These are phyloP conservation scores for Onychostoma macrolepis DNA, from an alignment of 2,113 vertebrate genomes.

Conservation along the genomic window DNA sequence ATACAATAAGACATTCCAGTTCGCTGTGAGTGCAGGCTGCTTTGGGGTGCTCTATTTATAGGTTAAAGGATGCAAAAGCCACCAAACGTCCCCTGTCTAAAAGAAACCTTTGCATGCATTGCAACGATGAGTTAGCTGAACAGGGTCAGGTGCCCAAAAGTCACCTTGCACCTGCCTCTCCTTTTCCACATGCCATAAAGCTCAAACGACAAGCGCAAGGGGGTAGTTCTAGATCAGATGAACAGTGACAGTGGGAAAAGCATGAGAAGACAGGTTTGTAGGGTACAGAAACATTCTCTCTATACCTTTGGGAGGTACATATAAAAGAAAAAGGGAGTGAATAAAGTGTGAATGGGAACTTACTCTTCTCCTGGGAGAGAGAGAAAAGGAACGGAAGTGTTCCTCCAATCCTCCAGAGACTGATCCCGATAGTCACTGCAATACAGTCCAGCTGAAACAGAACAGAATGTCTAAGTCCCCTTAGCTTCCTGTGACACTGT, in stretches of 20 bases:
- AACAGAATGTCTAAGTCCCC: conserved; percentile 64
- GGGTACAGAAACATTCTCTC: conserved; percentile 15
- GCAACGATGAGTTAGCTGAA: conserved; percentile 69
- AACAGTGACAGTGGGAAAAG: background rate
- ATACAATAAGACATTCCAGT: conserved; percentile 18
- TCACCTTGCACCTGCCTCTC: conserved; percentile 52
- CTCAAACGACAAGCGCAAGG: conserved; percentile 11
- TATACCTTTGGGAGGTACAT: background rate
- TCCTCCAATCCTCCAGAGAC: conserved; percentile 43
- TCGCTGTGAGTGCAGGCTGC: conserved; percentile 9
- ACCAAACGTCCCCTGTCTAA: background rate
- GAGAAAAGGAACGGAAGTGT: conserved; percentile 48
- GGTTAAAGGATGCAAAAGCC: conserved; percentile 8
- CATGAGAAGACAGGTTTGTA: background rate
- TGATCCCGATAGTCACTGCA: conserved; percentile 52
- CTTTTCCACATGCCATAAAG: conserved; percentile 26
- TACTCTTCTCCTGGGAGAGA: conserved; percentile 68
- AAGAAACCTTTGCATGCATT: conserved; percentile 24
- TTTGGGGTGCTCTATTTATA: conserved; percentile 31
- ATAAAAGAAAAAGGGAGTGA: conserved; percentile 16
- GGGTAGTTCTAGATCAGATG: background rate
- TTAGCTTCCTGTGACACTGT: conserved; percentile 66
- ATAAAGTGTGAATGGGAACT: conserved; percentile 59
- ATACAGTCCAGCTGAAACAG: conserved; percentile 59
- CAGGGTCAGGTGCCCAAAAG: conserved; percentile 60